These are phyloP conservation scores for Panzeria rudis DNA, from an alignment of 2,888 invertebrate species.

Conservation along the genomic window DNA sequence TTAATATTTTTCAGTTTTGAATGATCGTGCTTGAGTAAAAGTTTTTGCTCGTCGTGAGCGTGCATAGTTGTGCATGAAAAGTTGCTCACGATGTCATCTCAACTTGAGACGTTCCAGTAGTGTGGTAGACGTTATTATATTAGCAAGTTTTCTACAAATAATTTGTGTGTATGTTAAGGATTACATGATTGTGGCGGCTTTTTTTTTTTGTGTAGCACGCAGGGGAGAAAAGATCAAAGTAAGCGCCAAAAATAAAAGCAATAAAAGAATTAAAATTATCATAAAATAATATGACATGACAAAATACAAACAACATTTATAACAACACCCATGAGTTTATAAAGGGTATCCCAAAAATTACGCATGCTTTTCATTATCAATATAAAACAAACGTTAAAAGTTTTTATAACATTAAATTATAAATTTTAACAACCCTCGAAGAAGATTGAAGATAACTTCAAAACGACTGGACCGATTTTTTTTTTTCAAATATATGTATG, in stretches of 20 bases:
- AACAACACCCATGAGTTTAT: conserved; percentile 6
- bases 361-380: too few species aligned
- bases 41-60: too few species aligned
- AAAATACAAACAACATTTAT: conserved; percentile 79
- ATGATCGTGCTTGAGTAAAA: too few species aligned
- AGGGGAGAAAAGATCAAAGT: conserved; percentile 72
- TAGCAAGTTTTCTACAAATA: neutral
- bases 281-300: conserved; percentile 84
- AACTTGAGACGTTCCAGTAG: neutral
- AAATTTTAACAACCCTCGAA: too few species aligned
- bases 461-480: too few species aligned
- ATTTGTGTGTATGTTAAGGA: conserved; percentile 9
- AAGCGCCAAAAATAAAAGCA: conserved; percentile 60
- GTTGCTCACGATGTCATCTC: neutral
- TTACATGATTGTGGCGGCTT: conserved; percentile 39
- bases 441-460: too few species aligned
- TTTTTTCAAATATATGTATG: too few species aligned
- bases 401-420: too few species aligned
- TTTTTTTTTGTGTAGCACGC: conserved; percentile 14
- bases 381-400: too few species aligned
- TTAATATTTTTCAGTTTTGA: too few species aligned
- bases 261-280: conserved; percentile 80
- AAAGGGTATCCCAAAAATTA: neutral
- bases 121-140: neutral
- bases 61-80: neutral